These are phyloP conservation scores for Lithophane leautieri DNA, from an alignment of 2,888 invertebrate species.

Conservation along the genomic window DNA sequence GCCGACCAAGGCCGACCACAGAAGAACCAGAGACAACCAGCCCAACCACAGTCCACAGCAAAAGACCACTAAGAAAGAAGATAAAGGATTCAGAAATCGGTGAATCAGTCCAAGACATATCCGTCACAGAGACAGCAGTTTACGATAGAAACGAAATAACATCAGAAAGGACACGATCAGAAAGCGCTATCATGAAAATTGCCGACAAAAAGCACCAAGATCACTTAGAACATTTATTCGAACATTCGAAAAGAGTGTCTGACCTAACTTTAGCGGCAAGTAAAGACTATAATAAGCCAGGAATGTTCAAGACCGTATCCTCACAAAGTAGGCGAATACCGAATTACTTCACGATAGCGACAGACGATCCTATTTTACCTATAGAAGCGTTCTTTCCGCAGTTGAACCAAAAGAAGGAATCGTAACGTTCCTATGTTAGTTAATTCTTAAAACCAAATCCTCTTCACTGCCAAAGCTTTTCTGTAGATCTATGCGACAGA, in stretches of 20 bases:
- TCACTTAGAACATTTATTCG: constrained; percentile 83
- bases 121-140: constrained; percentile 80
- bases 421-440: constrained; percentile 80
- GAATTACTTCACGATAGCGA: constrained; percentile 93
- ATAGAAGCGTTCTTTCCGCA: constrained; percentile 95
- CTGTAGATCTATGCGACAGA: constrained; percentile 58
- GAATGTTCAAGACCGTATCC: constrained; percentile 93
- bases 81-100: constrained; percentile 83
- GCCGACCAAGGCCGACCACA: constrained; percentile 80
- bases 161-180: constrained; percentile 87
- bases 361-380: constrained; percentile 95
- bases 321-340: constrained; percentile 91
- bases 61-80: constrained; percentile 83
- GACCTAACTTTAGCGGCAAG: constrained; percentile 94
- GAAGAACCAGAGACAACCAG: constrained; percentile 81
- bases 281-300: constrained; percentile 93
- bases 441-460: constrained; percentile 82
- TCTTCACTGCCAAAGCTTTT: constrained; percentile 86
- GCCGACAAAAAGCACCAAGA: constrained; percentile 88
- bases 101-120: constrained; percentile 84
- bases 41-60: constrained; percentile 76
- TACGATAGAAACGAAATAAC: constrained; percentile 81
- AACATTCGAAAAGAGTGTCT: constrained; percentile 92
- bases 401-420: constrained; percentile 91
- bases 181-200: constrained; percentile 91